Evolutionary conservation across 2,888 invertebrate genomes (phyloP).

Genomic region (Drosophila percnosoma): DNA sequence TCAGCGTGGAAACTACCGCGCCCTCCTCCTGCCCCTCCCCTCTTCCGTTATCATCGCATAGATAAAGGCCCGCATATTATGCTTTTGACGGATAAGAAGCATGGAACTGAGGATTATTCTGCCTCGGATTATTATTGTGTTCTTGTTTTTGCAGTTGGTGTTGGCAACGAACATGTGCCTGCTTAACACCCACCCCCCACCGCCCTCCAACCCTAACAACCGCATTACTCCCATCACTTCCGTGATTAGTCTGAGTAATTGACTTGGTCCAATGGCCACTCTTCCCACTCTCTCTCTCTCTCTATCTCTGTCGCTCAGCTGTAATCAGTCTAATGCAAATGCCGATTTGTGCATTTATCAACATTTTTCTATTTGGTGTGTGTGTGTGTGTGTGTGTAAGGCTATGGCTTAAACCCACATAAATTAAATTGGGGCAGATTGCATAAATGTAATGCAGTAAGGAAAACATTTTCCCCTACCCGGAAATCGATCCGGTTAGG

Average conservation of each 20-base stretch:
- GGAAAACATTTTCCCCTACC: neutral
- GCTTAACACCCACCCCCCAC: neutral
- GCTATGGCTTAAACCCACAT: slow-evolving; percentile 33
- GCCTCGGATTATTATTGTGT: slow-evolving; percentile 22
- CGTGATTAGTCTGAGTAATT: slow-evolving; percentile 36
- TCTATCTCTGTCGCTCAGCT: slow-evolving; percentile 4
- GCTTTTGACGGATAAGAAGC: slow-evolving; percentile 12
- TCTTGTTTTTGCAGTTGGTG: slow-evolving; percentile 2
- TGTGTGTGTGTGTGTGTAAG: neutral
- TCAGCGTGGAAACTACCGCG: slow-evolving; percentile 9
- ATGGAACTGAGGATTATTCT: slow-evolving; percentile 22
- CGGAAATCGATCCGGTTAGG: neutral
- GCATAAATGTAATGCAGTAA: slow-evolving; percentile 1
- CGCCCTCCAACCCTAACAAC: neutral
- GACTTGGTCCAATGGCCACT: slow-evolving; percentile 24
- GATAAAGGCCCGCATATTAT: slow-evolving; percentile 5
- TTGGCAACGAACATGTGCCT: slow-evolving; percentile 16
- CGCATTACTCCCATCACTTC: neutral
- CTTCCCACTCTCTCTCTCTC: neutral
- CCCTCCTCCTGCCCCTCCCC: too few species aligned
- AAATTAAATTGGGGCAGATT: slow-evolving; percentile 37
- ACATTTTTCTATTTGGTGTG: slow-evolving; percentile 5
- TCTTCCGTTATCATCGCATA: neutral
- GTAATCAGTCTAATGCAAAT: slow-evolving; percentile 70
- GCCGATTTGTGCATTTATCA: slow-evolving; percentile 51